Evolutionary conservation across 2,113 vertebrate species (phyloP).

Genomic region (Pontoporia blainvillei): DNA sequence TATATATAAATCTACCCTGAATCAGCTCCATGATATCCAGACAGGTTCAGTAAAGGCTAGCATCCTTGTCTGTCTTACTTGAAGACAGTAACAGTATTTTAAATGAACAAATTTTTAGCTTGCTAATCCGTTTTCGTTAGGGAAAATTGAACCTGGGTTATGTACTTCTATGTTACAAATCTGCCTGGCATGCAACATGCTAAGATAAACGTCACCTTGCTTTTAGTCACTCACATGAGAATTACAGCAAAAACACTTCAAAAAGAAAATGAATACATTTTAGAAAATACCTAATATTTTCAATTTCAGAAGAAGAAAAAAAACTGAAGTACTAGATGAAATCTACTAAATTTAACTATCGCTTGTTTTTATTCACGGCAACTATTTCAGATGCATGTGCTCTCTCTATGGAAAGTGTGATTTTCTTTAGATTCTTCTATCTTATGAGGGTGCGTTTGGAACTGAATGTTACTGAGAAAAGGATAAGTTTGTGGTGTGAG

Average conservation of each 20-base stretch:
- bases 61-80: background rate
- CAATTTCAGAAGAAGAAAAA: background rate
- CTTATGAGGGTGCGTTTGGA: background rate
- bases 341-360: background rate
- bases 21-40: background rate
- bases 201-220: background rate
- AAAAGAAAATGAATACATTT: constrained; percentile 8
- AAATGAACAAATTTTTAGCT: background rate
- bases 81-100: background rate
- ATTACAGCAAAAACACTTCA: background rate
- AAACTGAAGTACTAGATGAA: background rate
- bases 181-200: background rate
- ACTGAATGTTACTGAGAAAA: background rate
- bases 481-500: background rate
- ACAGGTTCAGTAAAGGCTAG: background rate
- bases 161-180: background rate
- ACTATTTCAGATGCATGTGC: background rate
- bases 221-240: background rate
- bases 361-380: background rate
- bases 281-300: background rate
- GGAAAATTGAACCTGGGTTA: background rate
- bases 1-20: background rate
- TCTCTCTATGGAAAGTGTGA: background rate
- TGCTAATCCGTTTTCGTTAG: background rate
- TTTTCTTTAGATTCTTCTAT: background rate